These are phyloP conservation scores for Drosophila anomalata DNA, from an alignment of 2,888 invertebrate genomes.

Conservation along the genomic window DNA sequence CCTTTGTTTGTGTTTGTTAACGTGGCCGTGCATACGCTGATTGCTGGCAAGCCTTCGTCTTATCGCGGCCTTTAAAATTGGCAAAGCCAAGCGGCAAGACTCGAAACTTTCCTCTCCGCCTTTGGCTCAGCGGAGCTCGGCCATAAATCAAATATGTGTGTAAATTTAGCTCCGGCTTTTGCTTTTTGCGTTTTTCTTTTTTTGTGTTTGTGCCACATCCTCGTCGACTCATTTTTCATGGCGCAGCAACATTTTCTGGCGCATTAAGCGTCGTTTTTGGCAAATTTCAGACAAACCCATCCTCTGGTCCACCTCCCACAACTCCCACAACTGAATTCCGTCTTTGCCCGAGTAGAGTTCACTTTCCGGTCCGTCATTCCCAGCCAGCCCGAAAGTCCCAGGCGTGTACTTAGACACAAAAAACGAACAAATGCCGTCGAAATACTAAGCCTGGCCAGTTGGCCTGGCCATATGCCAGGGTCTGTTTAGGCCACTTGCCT, in stretches of 20 bases:
- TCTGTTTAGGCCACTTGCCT: constrained; percentile 29
- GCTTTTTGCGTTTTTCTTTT: constrained; percentile 6
- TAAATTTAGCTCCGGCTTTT: constrained; percentile 26
- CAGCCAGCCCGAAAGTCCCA: constrained; percentile 59
- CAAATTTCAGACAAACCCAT: constrained; percentile 29
- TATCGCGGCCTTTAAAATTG: constrained; percentile 55
- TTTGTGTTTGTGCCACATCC: constrained; percentile 17
- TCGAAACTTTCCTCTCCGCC: constrained; percentile 41
- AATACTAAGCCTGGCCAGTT: constrained; percentile 53
- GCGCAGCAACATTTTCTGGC: constrained; percentile 55
- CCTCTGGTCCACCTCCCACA: constrained; percentile 22
- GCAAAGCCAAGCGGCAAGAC: constrained; percentile 38
- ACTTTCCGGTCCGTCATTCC: constrained; percentile 59
- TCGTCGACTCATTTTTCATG: constrained; percentile 58
- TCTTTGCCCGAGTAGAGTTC: constrained; percentile 39
- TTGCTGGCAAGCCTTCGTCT: constrained; percentile 59
- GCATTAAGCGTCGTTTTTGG: constrained; percentile 55
- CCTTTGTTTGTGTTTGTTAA: constrained; percentile 32
- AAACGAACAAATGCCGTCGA: constrained; percentile 33
- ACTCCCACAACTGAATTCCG: constrained; percentile 67
- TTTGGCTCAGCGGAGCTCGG: constrained; percentile 16
- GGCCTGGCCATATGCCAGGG: constrained; percentile 33
- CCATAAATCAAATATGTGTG: constrained; percentile 68
- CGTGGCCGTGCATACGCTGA: constrained; percentile 73
- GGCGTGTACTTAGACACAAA: constrained; percentile 60